Evolutionary conservation across 1,140 invertebrate species (phyloP).

Genomic region (Drosophila guanche): DNA sequence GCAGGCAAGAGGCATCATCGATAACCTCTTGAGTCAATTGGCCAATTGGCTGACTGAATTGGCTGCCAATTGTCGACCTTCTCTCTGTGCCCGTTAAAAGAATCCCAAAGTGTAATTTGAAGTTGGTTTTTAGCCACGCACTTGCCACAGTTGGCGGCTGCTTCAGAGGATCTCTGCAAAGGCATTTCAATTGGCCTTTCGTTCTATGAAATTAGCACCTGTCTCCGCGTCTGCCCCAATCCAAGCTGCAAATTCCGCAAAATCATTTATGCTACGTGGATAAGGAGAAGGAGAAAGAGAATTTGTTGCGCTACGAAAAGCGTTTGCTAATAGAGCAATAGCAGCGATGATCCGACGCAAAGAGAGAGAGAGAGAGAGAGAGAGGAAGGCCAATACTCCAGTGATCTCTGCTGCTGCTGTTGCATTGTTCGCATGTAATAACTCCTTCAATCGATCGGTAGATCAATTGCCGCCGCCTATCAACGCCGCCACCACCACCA

Average conservation of each 20-base stretch:
- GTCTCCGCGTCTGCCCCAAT: constrained; percentile 68
- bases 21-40: constrained; percentile 68
- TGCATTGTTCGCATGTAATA: constrained; percentile 77
- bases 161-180: constrained; percentile 54
- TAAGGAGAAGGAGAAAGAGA: background rate
- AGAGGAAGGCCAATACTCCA: background rate
- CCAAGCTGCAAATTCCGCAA: constrained; percentile 77
- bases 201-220: constrained; percentile 82
- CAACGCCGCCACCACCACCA: constrained; percentile 49
- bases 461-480: constrained; percentile 80
- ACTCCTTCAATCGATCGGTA: constrained; percentile 79
- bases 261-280: constrained; percentile 71
- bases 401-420: constrained; percentile 5
- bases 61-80: too few relatives aligned
- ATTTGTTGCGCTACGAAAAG: constrained; percentile 57
- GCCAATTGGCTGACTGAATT: constrained; percentile 58
- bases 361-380: too few relatives aligned
- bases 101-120: constrained; percentile 61
- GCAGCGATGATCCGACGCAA: constrained; percentile 43
- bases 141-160: constrained; percentile 51
- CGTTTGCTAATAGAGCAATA: constrained; percentile 76
- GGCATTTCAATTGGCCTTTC: constrained; percentile 81
- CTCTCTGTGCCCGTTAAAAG: too few relatives aligned
- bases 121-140: constrained; percentile 74
- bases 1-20: constrained; percentile 31